Conservation (phyloP, 2,113 vertebrate species). For the Heteronetta atricapilla region DNA sequence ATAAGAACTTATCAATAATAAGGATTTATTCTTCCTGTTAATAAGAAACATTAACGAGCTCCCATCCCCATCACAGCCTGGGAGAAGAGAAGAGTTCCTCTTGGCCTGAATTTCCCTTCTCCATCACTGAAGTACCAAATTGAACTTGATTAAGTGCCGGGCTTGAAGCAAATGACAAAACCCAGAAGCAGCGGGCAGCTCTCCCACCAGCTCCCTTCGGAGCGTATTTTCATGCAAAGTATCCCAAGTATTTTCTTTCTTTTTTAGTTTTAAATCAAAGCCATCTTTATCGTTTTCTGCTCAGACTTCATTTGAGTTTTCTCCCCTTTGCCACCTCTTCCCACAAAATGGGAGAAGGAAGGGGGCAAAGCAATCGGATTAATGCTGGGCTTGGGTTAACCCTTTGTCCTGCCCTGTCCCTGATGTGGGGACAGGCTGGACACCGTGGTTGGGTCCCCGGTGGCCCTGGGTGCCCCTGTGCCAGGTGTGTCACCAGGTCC, state of each 20-base stretch:
- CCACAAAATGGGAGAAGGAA: neutral
- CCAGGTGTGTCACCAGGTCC: rapidly evolving
- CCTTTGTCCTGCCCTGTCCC: neutral
- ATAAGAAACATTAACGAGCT: neutral
- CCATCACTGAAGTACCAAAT: neutral
- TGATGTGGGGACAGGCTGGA: neutral
- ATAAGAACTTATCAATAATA: neutral
- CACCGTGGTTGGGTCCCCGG: rapidly evolving
- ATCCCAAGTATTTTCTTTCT: neutral
- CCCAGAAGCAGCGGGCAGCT: no score
- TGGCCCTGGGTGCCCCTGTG: neutral
- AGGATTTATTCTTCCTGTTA: neutral
- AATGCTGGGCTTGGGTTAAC: neutral
- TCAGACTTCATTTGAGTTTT: neutral
- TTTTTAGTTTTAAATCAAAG: neutral
- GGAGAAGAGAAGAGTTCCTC: neutral
- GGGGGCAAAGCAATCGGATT: neutral
- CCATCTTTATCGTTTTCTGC: neutral
- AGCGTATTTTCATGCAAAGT: rapidly evolving
- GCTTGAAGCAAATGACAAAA: neutral
- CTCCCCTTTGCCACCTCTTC: neutral
- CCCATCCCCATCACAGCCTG: neutral
- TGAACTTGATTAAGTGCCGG: no score
- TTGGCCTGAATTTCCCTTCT: neutral
- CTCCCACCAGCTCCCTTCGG: neutral